Evolutionary conservation across 1,140 invertebrate genomes (phyloP).

Genomic region (Papilio machaon): DNA sequence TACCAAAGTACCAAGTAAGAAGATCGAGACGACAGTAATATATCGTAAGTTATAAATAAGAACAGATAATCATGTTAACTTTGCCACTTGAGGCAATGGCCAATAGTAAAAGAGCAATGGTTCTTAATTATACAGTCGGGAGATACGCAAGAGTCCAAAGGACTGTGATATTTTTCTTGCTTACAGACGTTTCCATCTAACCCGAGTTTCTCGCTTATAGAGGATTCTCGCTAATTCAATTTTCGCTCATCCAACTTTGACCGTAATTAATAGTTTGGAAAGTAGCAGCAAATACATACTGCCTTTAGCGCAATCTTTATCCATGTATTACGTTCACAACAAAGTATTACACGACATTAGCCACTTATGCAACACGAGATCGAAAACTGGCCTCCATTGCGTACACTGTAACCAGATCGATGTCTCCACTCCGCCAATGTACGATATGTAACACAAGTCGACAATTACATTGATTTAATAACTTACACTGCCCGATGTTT

Average conservation of each 20-base stretch:
- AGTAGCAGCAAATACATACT: background rate
- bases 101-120: no score
- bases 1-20: no score
- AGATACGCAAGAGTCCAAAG: no score
- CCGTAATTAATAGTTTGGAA: background rate
- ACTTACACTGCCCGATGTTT: background rate
- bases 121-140: no score
- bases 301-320: background rate
- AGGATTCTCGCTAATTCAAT: no score
- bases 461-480: constrained; percentile 6
- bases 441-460: constrained; percentile 18
- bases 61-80: no score
- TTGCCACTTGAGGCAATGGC: no score
- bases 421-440: constrained; percentile 9
- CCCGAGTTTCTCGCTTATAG: no score
- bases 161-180: no score
- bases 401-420: constrained; percentile 26
- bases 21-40: no score
- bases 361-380: constrained; percentile 25
- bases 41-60: no score
- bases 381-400: constrained; percentile 23
- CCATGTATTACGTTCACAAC: background rate
- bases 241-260: background rate
- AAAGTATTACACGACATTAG: constrained; percentile 18
- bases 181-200: no score